Base-by-base conservation (phyloP, 2,888 invertebrate genomes). In the Amphipoea oculea region DNA sequence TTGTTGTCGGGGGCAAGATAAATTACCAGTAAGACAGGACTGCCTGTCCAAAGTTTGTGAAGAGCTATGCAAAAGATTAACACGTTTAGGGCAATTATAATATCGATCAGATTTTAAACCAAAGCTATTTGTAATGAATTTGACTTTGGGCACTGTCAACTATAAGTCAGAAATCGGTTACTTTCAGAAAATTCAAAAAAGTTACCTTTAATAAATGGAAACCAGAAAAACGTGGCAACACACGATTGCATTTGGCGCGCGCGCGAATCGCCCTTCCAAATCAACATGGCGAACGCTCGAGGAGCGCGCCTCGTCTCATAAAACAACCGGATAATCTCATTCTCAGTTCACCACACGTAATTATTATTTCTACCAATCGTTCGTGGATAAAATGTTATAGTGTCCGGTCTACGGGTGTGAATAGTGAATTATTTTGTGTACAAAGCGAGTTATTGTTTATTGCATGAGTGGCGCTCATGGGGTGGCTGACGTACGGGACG, bases 401-500 rank as follows among this genome's bases (percentile, higher is more conserved):
- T 95, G 95, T 91, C 85, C 84, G 86, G 86, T 85, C 73, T 72
- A 82, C 84, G 80, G 89, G 89, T 91, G 90, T 87, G 88, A 86
- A 87, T 88, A 87, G 89, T 91, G 91, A 88, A 89, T 89, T 92
- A 84, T 91, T 90, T 93, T 89, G 94, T 93, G 95, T 93, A 92
- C 86, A 86, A 88, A 92, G 95, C 96, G 96, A 89, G 90, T 91
- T 90, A 91, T 89, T 92, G 91, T 93, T 93, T 94, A 94, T 96
- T 96, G 96, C 95, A 96, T 96, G 96, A 96, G 94, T 96, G 96
- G 92, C 90, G 91, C 93, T 89, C 94, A 96, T 96, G 96, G 95
- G 91, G 86, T 89, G 85, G 93, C 91, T 89, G 92, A 92, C 90
- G 95, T 91, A 92, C 93, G 95, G 94, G 95, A 94, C 91, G 95